These are phyloP conservation scores for Oreotrochilus melanogaster DNA, from an alignment of 2,113 vertebrate genomes.

Conservation along the genomic window DNA sequence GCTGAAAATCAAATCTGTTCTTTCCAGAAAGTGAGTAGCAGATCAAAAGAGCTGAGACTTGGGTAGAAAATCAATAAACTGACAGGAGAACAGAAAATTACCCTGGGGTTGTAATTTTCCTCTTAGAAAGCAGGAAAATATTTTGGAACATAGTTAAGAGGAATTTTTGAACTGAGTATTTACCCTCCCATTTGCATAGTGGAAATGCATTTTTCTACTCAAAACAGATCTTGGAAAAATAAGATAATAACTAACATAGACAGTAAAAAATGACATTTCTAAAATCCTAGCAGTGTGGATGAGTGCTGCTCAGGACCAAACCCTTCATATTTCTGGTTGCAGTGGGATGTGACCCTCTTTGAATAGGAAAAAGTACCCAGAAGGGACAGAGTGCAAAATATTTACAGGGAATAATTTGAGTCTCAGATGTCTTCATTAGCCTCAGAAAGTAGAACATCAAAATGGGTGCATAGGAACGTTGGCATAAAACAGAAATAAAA, in stretches of 20 bases:
- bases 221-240: not conserved
- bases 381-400: not conserved
- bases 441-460: slow-evolving; percentile 28
- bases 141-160: not conserved
- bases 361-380: slow-evolving; percentile 9
- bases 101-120: not conserved
- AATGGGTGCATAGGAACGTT: not conserved
- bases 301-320: not conserved
- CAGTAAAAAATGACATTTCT: not conserved
- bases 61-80: not conserved
- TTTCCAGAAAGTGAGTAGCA: slow-evolving; percentile 7
- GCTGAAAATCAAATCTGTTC: not conserved
- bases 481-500: not conserved
- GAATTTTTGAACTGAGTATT: not conserved
- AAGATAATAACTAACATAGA: not conserved
- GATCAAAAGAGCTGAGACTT: not conserved
- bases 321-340: not conserved
- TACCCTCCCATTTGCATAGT: not conserved
- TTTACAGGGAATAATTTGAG: slow-evolving; percentile 2
- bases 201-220: not conserved
- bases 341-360: not conserved
- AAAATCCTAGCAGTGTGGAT: not conserved
- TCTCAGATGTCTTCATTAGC: slow-evolving; percentile 29
- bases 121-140: not conserved
- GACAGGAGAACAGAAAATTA: not conserved